These are phyloP conservation scores for Brachyalestes nurse DNA, from an alignment of 2,797 vertebrate species.

Conservation along the genomic window DNA sequence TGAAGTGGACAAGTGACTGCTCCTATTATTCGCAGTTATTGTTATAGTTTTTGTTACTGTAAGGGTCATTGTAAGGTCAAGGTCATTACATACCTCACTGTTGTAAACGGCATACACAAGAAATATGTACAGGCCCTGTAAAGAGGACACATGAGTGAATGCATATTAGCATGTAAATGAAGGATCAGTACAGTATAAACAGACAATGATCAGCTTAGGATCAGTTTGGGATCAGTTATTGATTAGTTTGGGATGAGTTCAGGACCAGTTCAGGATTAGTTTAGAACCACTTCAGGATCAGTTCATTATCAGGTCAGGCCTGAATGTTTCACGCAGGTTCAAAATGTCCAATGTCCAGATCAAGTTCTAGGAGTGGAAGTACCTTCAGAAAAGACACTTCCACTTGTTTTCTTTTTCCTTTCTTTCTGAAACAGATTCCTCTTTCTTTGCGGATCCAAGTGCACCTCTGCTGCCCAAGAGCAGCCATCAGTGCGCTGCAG, in stretches of 20 bases:
- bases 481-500: slow-evolving; percentile 15
- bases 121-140: slow-evolving; percentile 91
- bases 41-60: too few species aligned
- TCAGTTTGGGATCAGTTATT: too few species aligned
- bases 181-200: too few species aligned
- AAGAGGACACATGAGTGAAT: slow-evolving; percentile 38
- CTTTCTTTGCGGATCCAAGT: slow-evolving; percentile 8
- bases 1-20: background rate
- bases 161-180: background rate
- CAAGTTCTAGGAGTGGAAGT: background rate
- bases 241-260: too few species aligned
- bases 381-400: background rate
- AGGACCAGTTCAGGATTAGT: too few species aligned
- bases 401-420: background rate
- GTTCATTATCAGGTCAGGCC: too few species aligned
- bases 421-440: slow-evolving; percentile 38
- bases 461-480: slow-evolving; percentile 1
- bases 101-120: slow-evolving; percentile 90
- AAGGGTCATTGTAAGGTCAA: too few species aligned
- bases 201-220: too few species aligned
- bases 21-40: background rate
- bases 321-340: too few species aligned
- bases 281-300: too few species aligned
- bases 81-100: slow-evolving; percentile 82
- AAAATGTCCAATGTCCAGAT: background rate